Evolutionary conservation across 2,797 vertebrate species (phyloP).

Genomic region (Morus bassanus): DNA sequence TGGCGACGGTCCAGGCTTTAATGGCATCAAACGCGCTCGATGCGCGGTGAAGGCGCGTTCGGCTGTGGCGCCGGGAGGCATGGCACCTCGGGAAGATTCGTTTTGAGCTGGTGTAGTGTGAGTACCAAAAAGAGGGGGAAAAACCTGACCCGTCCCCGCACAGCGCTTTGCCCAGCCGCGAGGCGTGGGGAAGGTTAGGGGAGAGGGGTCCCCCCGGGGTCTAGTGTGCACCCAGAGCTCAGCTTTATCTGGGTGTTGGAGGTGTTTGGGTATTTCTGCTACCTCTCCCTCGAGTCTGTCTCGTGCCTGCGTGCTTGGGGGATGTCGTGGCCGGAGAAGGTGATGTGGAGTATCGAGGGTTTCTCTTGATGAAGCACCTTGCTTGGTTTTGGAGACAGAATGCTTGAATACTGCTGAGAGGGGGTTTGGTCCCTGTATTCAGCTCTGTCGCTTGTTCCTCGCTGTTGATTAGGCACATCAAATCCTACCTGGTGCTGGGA

Average conservation of each 20-base stretch:
- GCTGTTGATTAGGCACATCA: background rate
- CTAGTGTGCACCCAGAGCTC: accelerated
- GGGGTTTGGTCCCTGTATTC: background rate
- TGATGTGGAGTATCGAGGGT: background rate
- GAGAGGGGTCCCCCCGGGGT: accelerated
- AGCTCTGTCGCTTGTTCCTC: background rate
- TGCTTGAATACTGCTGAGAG: background rate
- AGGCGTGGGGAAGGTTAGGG: accelerated
- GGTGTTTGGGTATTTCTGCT: no score
- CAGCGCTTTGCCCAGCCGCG: accelerated
- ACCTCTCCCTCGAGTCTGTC: no score
- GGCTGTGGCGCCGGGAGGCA: background rate
- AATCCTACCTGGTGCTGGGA: background rate
- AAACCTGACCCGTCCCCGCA: accelerated
- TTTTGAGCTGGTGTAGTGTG: background rate
- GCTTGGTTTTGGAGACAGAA: background rate
- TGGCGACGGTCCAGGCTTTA: background rate
- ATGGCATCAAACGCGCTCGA: accelerated
- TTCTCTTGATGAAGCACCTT: background rate
- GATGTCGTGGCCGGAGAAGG: accelerated
- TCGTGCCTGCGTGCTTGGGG: background rate
- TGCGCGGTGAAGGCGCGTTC: accelerated
- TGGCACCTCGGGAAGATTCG: background rate
- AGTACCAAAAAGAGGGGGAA: no score
- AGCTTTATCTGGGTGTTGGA: accelerated